A percentile compares a stretch with the other conserved stretches of the same genome.
Evolutionary conservation across 2,888 invertebrate species (phyloP).

Genomic region (Sicus ferrugineus): DNA sequence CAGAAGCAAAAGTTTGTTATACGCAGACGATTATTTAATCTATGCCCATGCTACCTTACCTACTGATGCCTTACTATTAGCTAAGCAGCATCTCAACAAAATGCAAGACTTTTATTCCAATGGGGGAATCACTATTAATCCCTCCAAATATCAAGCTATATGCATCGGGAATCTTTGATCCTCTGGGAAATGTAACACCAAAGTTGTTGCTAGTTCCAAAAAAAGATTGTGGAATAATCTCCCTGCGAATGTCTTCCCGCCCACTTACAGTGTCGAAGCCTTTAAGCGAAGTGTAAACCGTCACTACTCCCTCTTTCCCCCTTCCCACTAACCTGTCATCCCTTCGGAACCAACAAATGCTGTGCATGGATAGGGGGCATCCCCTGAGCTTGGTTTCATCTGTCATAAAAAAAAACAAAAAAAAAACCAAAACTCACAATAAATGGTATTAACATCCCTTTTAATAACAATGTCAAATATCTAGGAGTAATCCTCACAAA

Average conservation of each 20-base stretch:
- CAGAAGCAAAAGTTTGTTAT: no score
- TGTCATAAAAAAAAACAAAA: no score
- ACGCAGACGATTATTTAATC: slow-evolving; percentile 34
- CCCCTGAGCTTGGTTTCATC: no score
- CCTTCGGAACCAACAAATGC: no score
- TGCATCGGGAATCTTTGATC: slow-evolving; percentile 35
- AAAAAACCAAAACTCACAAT: slow-evolving; percentile 10
- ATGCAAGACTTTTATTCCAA: slow-evolving; percentile 29
- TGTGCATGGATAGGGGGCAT: no score
- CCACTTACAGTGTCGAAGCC: no score
- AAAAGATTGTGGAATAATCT: no score
- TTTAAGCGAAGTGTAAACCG: no score
- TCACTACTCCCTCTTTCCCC: no score
- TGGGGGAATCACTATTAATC: slow-evolving; percentile 34
- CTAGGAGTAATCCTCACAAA: slow-evolving; percentile 28
- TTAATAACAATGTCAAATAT: slow-evolving; percentile 24
- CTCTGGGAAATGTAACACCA: slow-evolving; percentile 21
- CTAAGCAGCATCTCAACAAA: background rate
- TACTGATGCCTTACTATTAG: background rate
- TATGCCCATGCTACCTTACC: slow-evolving; percentile 10
- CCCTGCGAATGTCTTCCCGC: no score
- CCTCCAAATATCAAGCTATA: slow-evolving; percentile 17
- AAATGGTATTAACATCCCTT: background rate
- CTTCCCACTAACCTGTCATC: no score
- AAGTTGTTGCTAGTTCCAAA: slow-evolving; percentile 19